Base-by-base conservation (phyloP, 1,140 invertebrate genomes). In the Paramacrobiotus metropolitanus region DNA sequence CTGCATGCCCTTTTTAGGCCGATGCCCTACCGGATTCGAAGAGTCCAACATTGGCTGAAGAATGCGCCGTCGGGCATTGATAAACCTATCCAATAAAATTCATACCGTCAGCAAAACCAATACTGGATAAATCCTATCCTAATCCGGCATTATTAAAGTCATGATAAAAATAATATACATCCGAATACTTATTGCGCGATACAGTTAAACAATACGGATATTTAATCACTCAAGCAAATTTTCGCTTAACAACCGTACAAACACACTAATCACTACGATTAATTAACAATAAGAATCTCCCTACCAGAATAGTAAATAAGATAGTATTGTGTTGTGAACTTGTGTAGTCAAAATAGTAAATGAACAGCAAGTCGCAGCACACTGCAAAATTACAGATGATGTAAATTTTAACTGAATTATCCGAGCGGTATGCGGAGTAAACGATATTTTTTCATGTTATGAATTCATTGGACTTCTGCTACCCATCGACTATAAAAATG, bases 51-150 rank as follows among this genome's bases (percentile, higher is more conserved):
- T 90, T 1, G 86, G 86, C 68, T 89, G 89, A 20, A 94, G 75
- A 66, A 95, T 95, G 60, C 90, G 77, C 65, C 90, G 77, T 55
- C 90, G 76, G 1, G 89, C 90, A 75, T 95, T 94, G 66, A 94
- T 93, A 71, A 92, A 91, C 86, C 87, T 89, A 69, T 84, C 86
- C 71, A 64, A 62, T 30, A 59, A 59, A 1, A 65, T 4, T 31
- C 64, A 62, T 2, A 65, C 28, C 29, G 29, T 61, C 29, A 65
- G n/a, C 61, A 18, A 62, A 31, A 65, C n/a, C 21, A 62, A 30
- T 29, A 20, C 63, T 29, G 61, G 1, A 29, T 59, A 62, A 24
- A 65, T 29, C 60, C 59, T 60, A 20, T 61, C 15, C n/a, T 9
- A 65, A 24, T 61, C 9, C 34, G 29, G 45, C 21, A 62, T n/a